Conservation (phyloP, 1,140 invertebrate genomes). For the Drosophila gunungcola region DNA sequence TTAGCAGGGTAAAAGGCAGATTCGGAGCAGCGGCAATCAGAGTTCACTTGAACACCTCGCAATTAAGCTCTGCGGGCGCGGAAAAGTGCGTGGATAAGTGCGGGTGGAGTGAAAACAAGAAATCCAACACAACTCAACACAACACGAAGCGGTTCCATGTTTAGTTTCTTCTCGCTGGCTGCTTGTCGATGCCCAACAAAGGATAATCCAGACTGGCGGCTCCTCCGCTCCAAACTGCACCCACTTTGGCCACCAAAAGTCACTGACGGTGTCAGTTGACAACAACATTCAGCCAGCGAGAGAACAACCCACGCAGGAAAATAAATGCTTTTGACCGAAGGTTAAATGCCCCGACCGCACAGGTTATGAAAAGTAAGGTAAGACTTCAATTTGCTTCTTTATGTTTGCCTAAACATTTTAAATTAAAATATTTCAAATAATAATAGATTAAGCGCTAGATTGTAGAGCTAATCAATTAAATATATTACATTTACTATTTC, state of each 20-base stretch:
- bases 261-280: conserved; percentile 22
- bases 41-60: conserved; percentile 77
- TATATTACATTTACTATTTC: too few species aligned
- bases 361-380: too few species aligned
- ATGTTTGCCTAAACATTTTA: too few species aligned
- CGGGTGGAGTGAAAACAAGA: conserved; percentile 35
- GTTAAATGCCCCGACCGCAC: neutral
- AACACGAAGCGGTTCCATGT: conserved; percentile 46
- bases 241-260: conserved; percentile 51
- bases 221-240: conserved; percentile 50
- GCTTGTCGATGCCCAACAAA: conserved; percentile 79
- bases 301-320: conserved; percentile 24
- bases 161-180: conserved; percentile 24
- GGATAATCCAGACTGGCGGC: conserved; percentile 68
- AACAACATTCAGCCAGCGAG: conserved; percentile 7
- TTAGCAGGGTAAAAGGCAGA: conserved; percentile 34
- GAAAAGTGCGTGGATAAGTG: conserved; percentile 40
- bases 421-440: too few species aligned
- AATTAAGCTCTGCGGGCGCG: conserved; percentile 56
- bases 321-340: neutral
- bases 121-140: neutral
- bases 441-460: too few species aligned
- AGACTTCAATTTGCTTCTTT: too few species aligned
- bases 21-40: conserved; percentile 60
- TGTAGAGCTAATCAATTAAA: neutral